Conservation (phyloP, 2,888 invertebrate genomes). For the Amphipyra tragopoginis region DNA sequence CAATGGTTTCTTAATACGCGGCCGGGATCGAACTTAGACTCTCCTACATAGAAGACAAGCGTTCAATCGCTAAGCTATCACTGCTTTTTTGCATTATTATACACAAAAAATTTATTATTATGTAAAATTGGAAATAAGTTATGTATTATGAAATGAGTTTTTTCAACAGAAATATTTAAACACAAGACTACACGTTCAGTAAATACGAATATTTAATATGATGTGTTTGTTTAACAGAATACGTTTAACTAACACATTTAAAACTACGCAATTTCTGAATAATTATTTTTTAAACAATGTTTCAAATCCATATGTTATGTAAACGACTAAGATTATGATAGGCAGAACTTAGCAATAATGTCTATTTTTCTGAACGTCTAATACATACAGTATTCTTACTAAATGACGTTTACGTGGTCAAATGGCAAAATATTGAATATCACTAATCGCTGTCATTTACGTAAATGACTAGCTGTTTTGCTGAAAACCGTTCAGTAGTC, state of each 20-base stretch:
- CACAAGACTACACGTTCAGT: not conserved
- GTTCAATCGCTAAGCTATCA: no score
- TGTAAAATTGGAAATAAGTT: no score
- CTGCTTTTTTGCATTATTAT: no score
- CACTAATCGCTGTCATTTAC: conserved; percentile 26
- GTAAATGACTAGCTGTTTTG: conserved; percentile 20
- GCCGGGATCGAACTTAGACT: no score
- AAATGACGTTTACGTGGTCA: conserved; percentile 1
- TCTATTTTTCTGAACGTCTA: not conserved
- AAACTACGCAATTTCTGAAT: conserved; percentile 1
- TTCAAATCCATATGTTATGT: conserved; percentile 1
- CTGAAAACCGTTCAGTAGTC: conserved; percentile 18
- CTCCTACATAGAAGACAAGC: no score
- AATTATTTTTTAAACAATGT: conserved; percentile 3
- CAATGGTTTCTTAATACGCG: no score
- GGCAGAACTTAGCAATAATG: conserved; percentile 1
- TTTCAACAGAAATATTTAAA: not conserved
- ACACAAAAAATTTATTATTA: no score
- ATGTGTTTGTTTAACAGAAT: not conserved
- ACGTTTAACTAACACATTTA: not conserved
- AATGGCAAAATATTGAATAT: conserved; percentile 41
- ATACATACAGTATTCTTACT: not conserved
- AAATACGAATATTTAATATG: not conserved
- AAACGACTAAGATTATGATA: conserved; percentile 10
- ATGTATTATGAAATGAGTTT: no score